A percentile compares a stretch with the other conserved stretches of the same genome.
Evolutionary conservation across 2,888 invertebrate genomes (phyloP).

Genomic region (Ganaspis brasiliensis): DNA sequence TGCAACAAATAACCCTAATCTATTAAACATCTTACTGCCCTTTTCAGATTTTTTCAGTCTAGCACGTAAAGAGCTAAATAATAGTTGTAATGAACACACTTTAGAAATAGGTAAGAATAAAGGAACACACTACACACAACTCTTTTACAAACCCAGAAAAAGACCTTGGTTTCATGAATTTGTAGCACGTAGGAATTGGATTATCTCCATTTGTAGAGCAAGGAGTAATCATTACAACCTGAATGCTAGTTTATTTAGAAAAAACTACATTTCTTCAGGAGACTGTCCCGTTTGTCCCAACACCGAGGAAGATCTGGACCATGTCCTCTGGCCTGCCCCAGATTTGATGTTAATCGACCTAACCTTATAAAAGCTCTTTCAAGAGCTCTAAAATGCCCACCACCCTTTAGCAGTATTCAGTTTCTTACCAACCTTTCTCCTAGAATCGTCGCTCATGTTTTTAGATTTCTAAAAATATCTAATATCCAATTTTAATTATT

Average conservation of each 20-base stretch:
- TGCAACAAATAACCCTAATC: neutral
- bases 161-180: neutral
- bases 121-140: too few relatives aligned
- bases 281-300: neutral
- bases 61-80: neutral
- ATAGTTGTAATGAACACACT: neutral
- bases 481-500: neutral
- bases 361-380: neutral
- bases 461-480: neutral
- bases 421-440: neutral
- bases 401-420: neutral
- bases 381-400: neutral
- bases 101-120: neutral
- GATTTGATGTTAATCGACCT: neutral
- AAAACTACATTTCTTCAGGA: neutral
- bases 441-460: neutral
- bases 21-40: neutral
- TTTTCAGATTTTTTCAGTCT: neutral
- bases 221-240: neutral
- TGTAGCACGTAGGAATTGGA: neutral
- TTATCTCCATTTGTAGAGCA: neutral
- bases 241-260: neutral
- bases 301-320: neutral
- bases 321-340: neutral
- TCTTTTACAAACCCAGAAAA: neutral